These are phyloP conservation scores for Sinella curviseta DNA, from an alignment of 1,140 invertebrate species.

Conservation along the genomic window DNA sequence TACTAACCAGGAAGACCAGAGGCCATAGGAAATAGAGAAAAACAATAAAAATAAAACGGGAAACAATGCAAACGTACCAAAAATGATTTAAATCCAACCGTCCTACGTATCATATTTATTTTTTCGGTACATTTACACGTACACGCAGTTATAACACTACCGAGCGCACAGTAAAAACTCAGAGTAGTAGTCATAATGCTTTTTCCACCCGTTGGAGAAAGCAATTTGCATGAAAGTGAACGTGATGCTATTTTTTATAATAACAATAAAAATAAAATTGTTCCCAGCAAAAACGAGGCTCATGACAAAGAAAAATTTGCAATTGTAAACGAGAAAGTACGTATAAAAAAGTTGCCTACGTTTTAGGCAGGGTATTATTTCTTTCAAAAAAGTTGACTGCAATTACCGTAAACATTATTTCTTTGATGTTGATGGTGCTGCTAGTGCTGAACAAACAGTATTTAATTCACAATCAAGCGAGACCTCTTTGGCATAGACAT, in stretches of 20 bases:
- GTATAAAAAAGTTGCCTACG: not conserved
- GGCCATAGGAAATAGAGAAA: constrained; percentile 7
- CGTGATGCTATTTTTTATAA: not conserved
- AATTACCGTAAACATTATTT: not conserved
- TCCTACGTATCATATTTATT: not conserved
- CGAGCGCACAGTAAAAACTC: not conserved
- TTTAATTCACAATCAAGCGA: too few species aligned
- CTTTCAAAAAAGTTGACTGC: too few species aligned
- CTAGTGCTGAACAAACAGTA: not conserved
- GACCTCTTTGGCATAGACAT: too few species aligned
- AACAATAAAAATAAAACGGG: constrained; percentile 9
- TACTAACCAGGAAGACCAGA: not conserved
- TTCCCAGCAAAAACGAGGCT: not conserved
- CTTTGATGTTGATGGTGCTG: not conserved
- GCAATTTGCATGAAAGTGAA: not conserved
- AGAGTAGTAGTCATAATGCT: not conserved
- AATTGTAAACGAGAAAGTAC: not conserved
- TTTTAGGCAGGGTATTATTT: too few species aligned
- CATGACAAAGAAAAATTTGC: not conserved
- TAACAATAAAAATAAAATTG: not conserved
- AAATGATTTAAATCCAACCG: not conserved
- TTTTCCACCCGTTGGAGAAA: not conserved
- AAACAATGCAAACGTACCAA: not conserved
- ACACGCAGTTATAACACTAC: too few species aligned
- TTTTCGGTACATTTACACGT: not conserved